Percentiles rank a stretch among this genome's conserved stretches.
phyloP scores from a whole-genome alignment of 2,113 vertebrate species.

The Glaucidium brasilianum region DNA sequence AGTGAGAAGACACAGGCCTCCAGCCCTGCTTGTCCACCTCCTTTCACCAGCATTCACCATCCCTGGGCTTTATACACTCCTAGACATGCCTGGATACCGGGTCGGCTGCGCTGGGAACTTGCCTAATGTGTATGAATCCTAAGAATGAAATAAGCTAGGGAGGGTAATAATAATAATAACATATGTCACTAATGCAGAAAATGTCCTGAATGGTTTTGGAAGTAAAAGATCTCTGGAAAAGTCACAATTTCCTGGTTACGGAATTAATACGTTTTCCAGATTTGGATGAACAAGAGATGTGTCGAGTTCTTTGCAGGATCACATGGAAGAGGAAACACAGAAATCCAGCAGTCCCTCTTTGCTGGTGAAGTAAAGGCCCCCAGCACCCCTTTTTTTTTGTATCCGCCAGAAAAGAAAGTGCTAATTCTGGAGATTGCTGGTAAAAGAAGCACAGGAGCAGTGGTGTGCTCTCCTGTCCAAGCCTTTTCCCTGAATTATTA shows the following conservation, averaged over 20 bases:
- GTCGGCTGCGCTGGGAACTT: rapidly evolving
- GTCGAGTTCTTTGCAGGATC: background rate
- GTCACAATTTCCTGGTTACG: background rate
- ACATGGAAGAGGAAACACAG: background rate
- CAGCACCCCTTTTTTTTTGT: rapidly evolving
- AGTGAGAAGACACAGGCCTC: background rate
- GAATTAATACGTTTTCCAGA: background rate
- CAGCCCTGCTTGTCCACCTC: background rate
- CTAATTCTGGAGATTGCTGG: background rate
- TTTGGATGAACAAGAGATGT: background rate
- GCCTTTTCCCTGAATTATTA: background rate
- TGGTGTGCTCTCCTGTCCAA: background rate
- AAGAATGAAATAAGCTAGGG: background rate
- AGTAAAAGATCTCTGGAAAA: background rate
- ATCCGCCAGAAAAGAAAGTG: background rate
- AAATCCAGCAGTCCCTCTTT: background rate
- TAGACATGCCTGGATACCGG: rapidly evolving
- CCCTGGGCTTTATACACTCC: rapidly evolving
- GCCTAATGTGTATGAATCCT: rapidly evolving
- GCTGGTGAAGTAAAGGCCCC: background rate
- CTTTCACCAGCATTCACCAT: rapidly evolving
- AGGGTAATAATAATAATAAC: background rate
- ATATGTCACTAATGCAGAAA: background rate
- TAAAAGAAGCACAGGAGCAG: background rate
- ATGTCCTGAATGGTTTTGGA: background rate